phyloP scores from a whole-genome alignment of 2,888 invertebrate species.

The Phasia obesa region DNA sequence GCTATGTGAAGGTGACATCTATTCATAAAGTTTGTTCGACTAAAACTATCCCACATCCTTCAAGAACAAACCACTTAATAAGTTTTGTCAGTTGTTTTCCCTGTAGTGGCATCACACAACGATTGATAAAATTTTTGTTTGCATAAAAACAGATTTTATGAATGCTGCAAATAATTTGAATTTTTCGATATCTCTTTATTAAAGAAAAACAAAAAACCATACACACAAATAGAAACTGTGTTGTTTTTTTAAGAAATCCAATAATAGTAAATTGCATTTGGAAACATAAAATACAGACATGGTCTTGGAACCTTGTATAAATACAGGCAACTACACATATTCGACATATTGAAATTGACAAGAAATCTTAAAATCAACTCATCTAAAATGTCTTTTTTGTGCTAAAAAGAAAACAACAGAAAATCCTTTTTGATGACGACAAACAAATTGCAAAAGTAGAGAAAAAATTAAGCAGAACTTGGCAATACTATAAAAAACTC shows the following conservation, averaged over 20 bases:
- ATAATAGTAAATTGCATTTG: constrained; percentile 66
- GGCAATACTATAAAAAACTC: constrained; percentile 56
- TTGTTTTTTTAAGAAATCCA: constrained; percentile 15
- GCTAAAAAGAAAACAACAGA: constrained; percentile 11
- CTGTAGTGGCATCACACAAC: no score
- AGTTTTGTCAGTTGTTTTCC: no score
- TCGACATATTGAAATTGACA: constrained; percentile 40
- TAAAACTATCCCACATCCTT: no score
- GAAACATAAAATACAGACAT: constrained; percentile 61
- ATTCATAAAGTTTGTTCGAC: no score
- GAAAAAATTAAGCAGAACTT: constrained; percentile 15
- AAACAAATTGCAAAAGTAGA: constrained; percentile 29
- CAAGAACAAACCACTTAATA: no score
- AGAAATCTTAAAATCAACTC: constrained; percentile 58
- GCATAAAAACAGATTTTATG: constrained; percentile 8
- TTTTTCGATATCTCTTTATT: constrained; percentile 24
- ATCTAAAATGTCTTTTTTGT: constrained; percentile 24
- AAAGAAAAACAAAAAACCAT: background rate
- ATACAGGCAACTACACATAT: constrained; percentile 11
- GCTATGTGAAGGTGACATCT: no score
- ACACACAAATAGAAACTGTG: no score
- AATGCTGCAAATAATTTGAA: constrained; percentile 20
- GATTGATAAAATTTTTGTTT: no score
- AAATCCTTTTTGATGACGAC: background rate
- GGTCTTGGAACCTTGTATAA: constrained; percentile 1